phyloP scores from a whole-genome alignment of 2,888 invertebrate genomes.

The Chaetoderma sp. region DNA sequence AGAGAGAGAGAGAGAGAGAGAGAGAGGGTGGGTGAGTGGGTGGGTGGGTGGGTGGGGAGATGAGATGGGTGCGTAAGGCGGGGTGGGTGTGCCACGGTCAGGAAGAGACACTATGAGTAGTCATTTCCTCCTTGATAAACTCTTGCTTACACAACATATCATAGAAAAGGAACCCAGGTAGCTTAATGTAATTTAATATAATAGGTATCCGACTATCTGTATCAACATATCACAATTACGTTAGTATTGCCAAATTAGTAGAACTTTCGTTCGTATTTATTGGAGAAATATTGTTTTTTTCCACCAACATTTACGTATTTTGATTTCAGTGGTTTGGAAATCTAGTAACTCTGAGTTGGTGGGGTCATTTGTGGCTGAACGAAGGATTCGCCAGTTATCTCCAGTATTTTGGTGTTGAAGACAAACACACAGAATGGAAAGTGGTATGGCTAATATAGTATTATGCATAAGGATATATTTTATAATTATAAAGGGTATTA shows the following conservation, averaged over 20 bases:
- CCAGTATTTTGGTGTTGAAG: constrained; percentile 78
- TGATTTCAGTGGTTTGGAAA: constrained; percentile 70
- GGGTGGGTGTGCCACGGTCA: too few relatives aligned
- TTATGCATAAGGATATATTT: not conserved
- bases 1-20: too few relatives aligned
- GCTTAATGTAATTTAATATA: too few relatives aligned
- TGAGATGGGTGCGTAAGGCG: not conserved
- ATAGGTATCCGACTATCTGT: too few relatives aligned
- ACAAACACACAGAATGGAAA: constrained; percentile 82
- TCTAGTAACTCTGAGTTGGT: constrained; percentile 90
- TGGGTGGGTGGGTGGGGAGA: too few relatives aligned
- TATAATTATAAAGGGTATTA: too few relatives aligned
- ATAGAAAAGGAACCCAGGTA: too few relatives aligned
- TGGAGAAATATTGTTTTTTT: not conserved
- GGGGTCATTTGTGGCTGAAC: constrained; percentile 91
- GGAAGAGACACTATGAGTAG: too few relatives aligned
- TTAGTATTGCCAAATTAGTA: not conserved
- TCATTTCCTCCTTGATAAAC: too few relatives aligned
- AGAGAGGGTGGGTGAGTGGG: too few relatives aligned
- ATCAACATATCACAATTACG: too few relatives aligned
- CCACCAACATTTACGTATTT: not conserved
- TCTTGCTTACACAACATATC: too few relatives aligned
- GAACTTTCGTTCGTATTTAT: not conserved
- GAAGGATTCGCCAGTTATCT: constrained; percentile 88
- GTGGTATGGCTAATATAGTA: constrained; percentile 75